Evolutionary conservation across 2,888 invertebrate genomes (phyloP), one percentile per base, ranked within the genome.

Genomic region (Leptopilina myrica): DNA sequence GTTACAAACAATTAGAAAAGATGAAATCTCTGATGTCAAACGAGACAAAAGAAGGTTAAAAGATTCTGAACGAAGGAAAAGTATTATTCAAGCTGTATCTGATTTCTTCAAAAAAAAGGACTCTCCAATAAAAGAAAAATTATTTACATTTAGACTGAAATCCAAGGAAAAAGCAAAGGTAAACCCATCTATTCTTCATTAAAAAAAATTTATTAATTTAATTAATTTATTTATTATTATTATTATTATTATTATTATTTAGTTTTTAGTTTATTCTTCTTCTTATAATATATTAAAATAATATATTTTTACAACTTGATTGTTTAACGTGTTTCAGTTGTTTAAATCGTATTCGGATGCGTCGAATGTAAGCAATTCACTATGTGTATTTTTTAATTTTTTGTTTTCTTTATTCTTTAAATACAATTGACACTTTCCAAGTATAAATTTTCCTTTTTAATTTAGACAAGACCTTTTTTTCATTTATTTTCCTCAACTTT

Each of bases 41-140:
- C 90, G 91, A 69, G 91, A 91, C 6, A 92, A 92, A 80, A 93
- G 93, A 82, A 93, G 93, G 79, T 92, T 93, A 40, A 95, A 95
- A 87, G 95, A 95, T 89, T 93, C 94, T 0, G 96, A 96, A 87
- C 93, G 96, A 82, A 93, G 96, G 81, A 96, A 95, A 88, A 96
- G 97, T 91, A 95, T 97, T 77, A 96, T 97, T 88, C 96, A 96
- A 92, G 95, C 97, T 76, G 95, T 97, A 82, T 95, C 96, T 20
- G 96, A 95, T 90, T 96, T 97, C 91, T 96, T 97, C 90, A 95
- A 96, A 90, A 95, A 95, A 86, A 94, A 94, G 88, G 95, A 94
- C 89, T 93, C 93, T 64, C 88, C 91, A 3, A 85, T 90, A 59
- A 92, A 92, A 84, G 92, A 93, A 76, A 92, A 93, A 84, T 93